phyloP scores from a whole-genome alignment of 2,113 vertebrate species.

The Calypte anna region DNA sequence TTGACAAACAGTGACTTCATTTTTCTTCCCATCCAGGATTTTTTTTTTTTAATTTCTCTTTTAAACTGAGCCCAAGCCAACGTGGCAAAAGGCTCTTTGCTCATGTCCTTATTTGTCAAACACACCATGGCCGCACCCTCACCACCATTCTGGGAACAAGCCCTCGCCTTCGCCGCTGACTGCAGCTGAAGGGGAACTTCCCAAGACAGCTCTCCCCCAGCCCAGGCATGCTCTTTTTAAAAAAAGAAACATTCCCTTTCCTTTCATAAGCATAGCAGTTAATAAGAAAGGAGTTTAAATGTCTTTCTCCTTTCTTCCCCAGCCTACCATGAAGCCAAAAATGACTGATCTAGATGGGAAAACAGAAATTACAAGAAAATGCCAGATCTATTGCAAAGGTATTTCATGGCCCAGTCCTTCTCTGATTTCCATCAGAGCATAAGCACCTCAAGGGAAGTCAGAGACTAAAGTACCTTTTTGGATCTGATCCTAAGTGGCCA shows the following conservation, averaged over 20 bases:
- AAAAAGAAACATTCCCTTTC: not conserved
- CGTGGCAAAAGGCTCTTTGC: conserved; percentile 70
- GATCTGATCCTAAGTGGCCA: conserved; percentile 56
- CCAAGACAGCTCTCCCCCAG: not conserved
- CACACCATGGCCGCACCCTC: conserved; percentile 48
- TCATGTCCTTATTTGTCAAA: conserved; percentile 75
- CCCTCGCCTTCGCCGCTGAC: not conserved
- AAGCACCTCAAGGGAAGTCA: conserved; percentile 14
- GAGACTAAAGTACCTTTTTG: conserved; percentile 58
- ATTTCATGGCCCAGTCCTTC: not conserved
- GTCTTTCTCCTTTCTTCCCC: not conserved
- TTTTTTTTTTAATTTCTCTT: not conserved
- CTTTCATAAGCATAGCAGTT: not conserved
- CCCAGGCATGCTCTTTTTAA: not conserved
- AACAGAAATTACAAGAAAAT: conserved; percentile 31
- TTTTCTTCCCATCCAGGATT: conserved; percentile 65
- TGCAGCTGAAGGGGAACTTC: conserved; percentile 16
- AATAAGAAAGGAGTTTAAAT: not conserved
- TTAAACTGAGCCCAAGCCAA: conserved; percentile 66
- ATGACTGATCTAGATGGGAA: not conserved
- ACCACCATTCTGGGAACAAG: conserved; percentile 43
- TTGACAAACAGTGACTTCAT: conserved; percentile 69
- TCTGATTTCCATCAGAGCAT: not conserved
- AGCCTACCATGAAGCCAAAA: not conserved
- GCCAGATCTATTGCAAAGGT: not conserved